Evolutionary conservation across 2,888 invertebrate species (phyloP).

Genomic region (Drosophila fungiperda): DNA sequence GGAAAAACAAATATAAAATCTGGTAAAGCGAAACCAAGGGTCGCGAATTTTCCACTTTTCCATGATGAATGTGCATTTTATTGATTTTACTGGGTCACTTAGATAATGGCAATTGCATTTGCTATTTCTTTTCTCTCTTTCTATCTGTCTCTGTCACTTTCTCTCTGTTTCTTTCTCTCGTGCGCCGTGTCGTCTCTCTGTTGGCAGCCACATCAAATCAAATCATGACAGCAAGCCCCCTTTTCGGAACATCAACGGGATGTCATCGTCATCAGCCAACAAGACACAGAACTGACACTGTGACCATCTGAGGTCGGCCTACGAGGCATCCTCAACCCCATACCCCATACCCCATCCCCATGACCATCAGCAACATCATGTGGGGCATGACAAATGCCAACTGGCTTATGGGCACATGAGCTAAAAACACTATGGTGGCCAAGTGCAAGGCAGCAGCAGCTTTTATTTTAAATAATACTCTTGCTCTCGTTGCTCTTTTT

Average conservation of each 20-base stretch:
- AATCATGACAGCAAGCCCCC: slow-evolving; percentile 33
- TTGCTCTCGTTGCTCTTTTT: not conserved
- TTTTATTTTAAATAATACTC: slow-evolving; percentile 24
- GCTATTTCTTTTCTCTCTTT: not conserved
- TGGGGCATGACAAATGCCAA: slow-evolving; percentile 22
- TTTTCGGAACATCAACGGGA: slow-evolving; percentile 32
- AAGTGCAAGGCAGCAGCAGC: slow-evolving; percentile 46
- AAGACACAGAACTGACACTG: slow-evolving; percentile 2
- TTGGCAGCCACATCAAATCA: slow-evolving; percentile 41
- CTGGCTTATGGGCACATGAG: slow-evolving; percentile 15
- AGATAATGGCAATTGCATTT: slow-evolving; percentile 62
- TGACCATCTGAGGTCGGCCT: slow-evolving; percentile 7
- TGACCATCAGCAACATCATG: slow-evolving; percentile 1
- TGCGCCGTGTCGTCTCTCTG: not conserved
- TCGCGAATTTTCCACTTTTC: slow-evolving; percentile 24
- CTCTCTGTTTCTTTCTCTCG: no score
- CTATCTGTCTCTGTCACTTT: no score
- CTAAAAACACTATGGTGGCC: slow-evolving; percentile 30
- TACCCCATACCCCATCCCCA: not conserved
- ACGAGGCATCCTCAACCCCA: slow-evolving; percentile 3
- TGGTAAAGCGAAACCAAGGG: slow-evolving; percentile 5
- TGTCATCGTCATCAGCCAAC: slow-evolving; percentile 44
- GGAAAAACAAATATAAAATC: slow-evolving; percentile 4
- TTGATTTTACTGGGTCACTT: slow-evolving; percentile 59
- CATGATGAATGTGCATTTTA: slow-evolving; percentile 62